These are phyloP conservation scores for Pygoscelis antarcticus DNA, from an alignment of 2,113 vertebrate species.

Conservation along the genomic window DNA sequence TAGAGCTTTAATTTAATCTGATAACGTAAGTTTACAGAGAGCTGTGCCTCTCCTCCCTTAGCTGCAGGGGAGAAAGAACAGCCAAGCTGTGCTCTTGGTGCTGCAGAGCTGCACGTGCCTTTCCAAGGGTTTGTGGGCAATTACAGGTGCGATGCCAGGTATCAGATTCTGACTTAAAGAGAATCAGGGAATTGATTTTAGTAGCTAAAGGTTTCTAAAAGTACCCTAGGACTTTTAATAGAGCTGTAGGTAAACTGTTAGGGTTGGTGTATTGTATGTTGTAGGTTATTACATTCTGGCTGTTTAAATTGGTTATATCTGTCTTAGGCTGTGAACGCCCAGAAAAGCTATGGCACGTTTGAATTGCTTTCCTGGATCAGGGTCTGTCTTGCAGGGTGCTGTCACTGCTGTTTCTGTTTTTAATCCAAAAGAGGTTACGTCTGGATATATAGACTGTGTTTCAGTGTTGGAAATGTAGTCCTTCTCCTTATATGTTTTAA, in stretches of 20 bases:
- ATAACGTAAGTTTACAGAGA: fast-evolving
- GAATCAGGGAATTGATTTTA: background rate
- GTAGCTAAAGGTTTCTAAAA: background rate
- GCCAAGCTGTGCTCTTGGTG: background rate
- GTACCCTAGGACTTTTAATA: background rate
- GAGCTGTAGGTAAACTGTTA: background rate
- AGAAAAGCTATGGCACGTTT: background rate
- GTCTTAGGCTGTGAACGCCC: background rate
- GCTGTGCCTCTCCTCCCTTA: background rate
- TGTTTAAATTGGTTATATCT: background rate
- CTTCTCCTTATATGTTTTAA: background rate
- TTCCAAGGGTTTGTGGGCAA: fast-evolving
- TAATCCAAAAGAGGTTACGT: background rate
- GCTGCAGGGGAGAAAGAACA: background rate
- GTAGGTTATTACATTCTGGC: background rate
- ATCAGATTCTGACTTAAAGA: background rate
- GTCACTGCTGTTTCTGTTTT: background rate
- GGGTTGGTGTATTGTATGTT: background rate
- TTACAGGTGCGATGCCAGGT: background rate
- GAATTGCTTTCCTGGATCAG: background rate
- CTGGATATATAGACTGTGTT: background rate
- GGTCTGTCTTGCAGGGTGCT: background rate
- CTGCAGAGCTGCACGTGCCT: background rate
- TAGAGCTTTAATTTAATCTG: background rate
- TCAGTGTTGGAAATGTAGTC: background rate